Evolutionary conservation across 92 coral and sea anemone species (phyloP), one percentile per base, ranked within the genome.

Genomic region (Hydrozoanthus gracilis): DNA sequence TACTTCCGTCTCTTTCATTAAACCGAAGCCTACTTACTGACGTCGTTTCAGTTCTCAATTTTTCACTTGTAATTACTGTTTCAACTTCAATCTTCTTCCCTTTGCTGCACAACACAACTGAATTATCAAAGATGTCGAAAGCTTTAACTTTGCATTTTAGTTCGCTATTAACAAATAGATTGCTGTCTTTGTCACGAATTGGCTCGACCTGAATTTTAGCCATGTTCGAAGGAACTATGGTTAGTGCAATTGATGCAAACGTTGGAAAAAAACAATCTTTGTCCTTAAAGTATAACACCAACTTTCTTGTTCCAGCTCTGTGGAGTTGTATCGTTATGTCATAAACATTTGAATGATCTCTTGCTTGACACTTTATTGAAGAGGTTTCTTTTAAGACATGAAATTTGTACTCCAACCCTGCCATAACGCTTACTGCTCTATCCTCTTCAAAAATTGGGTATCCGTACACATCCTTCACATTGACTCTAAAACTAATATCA

Each of bases 381-480:
- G 68, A n/a, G 17, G 13, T 14, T 66, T 51, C 55, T 51, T 74
- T 50, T 7, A 4, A 16, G 35, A 52, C 44, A 4, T 6, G 79
- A 17, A 11, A 49, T 50, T 27, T 74, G 2, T 8, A 12, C 55
- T 74, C 48, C 4, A 74, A 27, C 50, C 44, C 58, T 27, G 48
- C 48, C 15, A 39, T 45, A 4, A 78, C 7, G 10, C 16, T 46
- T 1, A 48, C 55, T 44, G 60, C 3, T 54, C 9, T 78, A 2
- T 78, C 83, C n/a, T 44, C 72, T 78, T 58, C 61, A 2, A 46
- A 44, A 6, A 78, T 9, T 10, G 72, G 71, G 16, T 78, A 47
- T 78, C 72, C 83, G 45, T 39, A 78, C 39, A 60, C 45, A 78
- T 78, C 83, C 56, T 44, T 78, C 55, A 78, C 83, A 44, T 17